Base-by-base conservation (phyloP, 2,797 vertebrate genomes). In the Florisuga fusca region DNA sequence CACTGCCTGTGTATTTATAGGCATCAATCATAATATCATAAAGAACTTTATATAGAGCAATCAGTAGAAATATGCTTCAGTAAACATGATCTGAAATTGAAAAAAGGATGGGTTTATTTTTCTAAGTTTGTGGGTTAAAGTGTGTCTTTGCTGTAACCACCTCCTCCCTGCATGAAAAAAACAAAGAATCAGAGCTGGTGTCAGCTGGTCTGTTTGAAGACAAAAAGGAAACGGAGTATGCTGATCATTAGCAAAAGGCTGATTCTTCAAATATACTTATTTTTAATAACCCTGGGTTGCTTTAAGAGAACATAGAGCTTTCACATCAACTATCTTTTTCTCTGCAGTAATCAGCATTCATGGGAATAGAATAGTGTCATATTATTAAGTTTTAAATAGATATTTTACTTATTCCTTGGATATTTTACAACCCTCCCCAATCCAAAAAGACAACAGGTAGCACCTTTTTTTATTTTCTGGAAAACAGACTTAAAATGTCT, bases 1-100 rank as follows among this genome's bases (percentile, higher is more conserved):
- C 48, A 53, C 45, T 93, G 74, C 48, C 66, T 57, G 45, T 73
- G 34, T 67, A 87, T 74, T 91, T 89, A 89, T 3, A 93, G 41
- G 23, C 36, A 94, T 93, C 86, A 82, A 87, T 93, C 90, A 84
- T 25, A 89, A 57, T 66, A 94, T 82, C 79, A 93, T 46, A 87
- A 90, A 90, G 59, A 67, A 87, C 48, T 87, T 91, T 57, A 81
- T 63, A 77, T 12, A 82, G 63, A 76, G 63, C 69, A 94, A 94
- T 87, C 71, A 33, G 23, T 22, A 75, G 62, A 93, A 90, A 88
- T 64, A 92, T n/a, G 38, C 90, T 81, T 81, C 77, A 82, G 71
- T 59, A 95, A 84, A 93, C 57, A 94, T 57, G 36, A 93, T 58
- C 20, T 76, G 71, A 94, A 78, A 93, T 15, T 63, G 74, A 69